Evolutionary conservation across 2,113 vertebrate species (phyloP).

Genomic region (Dipodomys stephensi): DNA sequence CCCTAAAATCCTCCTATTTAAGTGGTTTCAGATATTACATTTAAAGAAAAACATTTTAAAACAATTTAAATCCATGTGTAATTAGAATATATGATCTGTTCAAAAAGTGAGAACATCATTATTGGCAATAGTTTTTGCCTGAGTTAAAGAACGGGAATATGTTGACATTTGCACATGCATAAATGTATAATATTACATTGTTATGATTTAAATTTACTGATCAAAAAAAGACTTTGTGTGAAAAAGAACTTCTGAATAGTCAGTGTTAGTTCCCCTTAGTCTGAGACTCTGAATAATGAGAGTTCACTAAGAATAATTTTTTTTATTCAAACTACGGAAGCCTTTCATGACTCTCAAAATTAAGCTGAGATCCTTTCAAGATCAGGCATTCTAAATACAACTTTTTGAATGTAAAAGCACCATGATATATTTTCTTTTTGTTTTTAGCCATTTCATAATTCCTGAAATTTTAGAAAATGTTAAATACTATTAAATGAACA

Average conservation of each 20-base stretch:
- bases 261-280: constrained; percentile 22
- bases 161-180: constrained; percentile 67
- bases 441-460: constrained; percentile 9
- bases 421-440: background rate
- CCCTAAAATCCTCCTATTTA: background rate
- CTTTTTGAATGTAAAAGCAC: background rate
- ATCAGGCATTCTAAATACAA: constrained; percentile 37
- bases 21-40: constrained; percentile 6
- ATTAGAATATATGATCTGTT: constrained; percentile 44
- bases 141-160: constrained; percentile 44
- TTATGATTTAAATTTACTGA: constrained; percentile 41
- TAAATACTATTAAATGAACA: background rate
- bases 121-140: constrained; percentile 19
- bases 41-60: constrained; percentile 56
- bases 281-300: constrained; percentile 7
- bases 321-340: constrained; percentile 30
- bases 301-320: constrained; percentile 11
- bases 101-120: constrained; percentile 64
- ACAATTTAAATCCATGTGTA: constrained; percentile 26
- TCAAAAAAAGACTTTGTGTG: constrained; percentile 13
- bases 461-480: background rate
- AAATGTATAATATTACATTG: constrained; percentile 64
- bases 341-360: constrained; percentile 17
- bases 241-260: constrained; percentile 45
- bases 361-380: constrained; percentile 41